Base-by-base conservation (phyloP, 1,140 invertebrate genomes). In the Charaxes varanes region DNA sequence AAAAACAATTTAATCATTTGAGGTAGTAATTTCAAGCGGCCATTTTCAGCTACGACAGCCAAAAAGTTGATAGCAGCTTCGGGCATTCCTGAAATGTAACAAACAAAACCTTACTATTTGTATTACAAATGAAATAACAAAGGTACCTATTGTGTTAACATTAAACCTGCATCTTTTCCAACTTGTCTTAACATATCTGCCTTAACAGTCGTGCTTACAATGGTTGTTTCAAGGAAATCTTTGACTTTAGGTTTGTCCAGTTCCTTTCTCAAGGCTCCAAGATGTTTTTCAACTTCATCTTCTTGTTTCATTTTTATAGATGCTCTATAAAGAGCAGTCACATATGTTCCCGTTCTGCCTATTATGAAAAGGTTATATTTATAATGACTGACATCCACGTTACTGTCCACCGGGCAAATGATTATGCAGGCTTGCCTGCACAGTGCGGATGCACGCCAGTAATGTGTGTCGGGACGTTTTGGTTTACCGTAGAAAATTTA, bases 261-360 rank as follows among this genome's bases (percentile, higher is more conserved):
- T 4, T 83, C 74, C 27, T 74, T 85, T 77, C 92, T 89, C 21
- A 95, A 81, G 42, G 87, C 88, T 4, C 88, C 62, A 19, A 99
- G 79, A 72, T 99, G 96, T 61, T 94, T 95, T 74, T 99, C 97
- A 10, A 98, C 93, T 48, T 85, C 84, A 53, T 97, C 94, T 33
- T 99, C 73, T 54, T 93, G 87, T 41, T 97, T 97, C 77, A 94
- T 84, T 85, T 99, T 97, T 7, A 86, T 85, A 2, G 95, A 96
- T 32, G 97, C 97, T 41, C 97, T 97, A 62, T 94, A 99, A 11
- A 99, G 81, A 3, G 97, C 97, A 23, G 91, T 90, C 5, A 97
- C 97, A 88, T 99, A 99, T 45, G 96, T 90, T 18, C 97, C 97
- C 76, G 98, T 95, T 14, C 70, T 28, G 15, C 71, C 74, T 78